Base-by-base conservation (phyloP, 2,113 vertebrate genomes). In the Grus americana region DNA sequence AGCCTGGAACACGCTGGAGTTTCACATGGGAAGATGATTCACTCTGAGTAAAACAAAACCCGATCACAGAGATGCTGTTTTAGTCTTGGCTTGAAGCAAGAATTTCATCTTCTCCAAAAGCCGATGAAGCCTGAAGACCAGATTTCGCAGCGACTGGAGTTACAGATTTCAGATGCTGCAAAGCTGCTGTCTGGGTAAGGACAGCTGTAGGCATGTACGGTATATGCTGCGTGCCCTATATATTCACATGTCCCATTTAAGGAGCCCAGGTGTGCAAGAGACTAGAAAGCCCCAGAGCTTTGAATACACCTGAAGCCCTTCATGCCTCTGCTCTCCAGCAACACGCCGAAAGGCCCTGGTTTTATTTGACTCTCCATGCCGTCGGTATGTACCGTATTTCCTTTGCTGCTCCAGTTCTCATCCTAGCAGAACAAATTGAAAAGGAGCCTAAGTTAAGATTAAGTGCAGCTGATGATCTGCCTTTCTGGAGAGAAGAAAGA, bases 1-100 rank as follows among this genome's bases (percentile, higher is more conserved):
- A 0, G 40, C 71, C 66, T 11, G 6, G 5, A 49, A 40, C 2
- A 2, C 1, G 1, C 58, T 13, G 62, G 17, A 58, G 30, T 11
- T 63, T n/a, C 76, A 18, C 74, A 12, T 0, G 34, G 66, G n/a
- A 70, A 58, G 47, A 6, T 0, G 0, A 59, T 47, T 73, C 44
- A 13, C 36, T 30, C 2, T 2, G 62, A 62, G 52, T 12, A 44
- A 47, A 67, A 49, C 1, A 5, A 40, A 93, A 17, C 15, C 50
- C 2, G 0, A 5, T 2, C 47, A 8, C 0, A 2, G 66, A 44
- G 80, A 42, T 4, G 26, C 72, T 66, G 79, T 11, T 83, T 86
- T 1, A 47, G 57, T 9, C 54, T n/a, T 72, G 81, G 59, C 83
- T 65, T 5, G 14, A 11, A 4, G 76, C 21, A 55, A 9, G 86